A percentile compares a stretch with the other conserved stretches of the same genome.
Conservation (phyloP, 2,113 vertebrate genomes). For the Antechinus stuartii region DNA sequence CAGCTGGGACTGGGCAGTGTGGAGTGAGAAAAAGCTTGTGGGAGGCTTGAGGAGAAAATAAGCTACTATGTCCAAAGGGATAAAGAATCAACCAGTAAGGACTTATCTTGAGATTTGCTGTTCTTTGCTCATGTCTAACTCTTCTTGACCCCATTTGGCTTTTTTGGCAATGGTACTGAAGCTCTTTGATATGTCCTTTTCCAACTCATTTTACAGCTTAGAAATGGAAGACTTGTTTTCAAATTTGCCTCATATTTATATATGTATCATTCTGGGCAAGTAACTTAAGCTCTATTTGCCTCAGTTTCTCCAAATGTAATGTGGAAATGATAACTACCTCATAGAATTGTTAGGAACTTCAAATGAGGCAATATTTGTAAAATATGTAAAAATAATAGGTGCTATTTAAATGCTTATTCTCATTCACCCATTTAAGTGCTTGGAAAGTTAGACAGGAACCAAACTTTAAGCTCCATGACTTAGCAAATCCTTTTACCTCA, state of each 20-base stretch:
- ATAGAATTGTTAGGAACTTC: not conserved
- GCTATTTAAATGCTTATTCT: not conserved
- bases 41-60: not conserved
- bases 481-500: not conserved
- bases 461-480: not conserved
- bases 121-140: not conserved
- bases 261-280: not conserved
- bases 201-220: too few relatives aligned
- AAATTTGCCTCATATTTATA: not conserved
- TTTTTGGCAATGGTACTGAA: not conserved
- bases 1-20: not conserved
- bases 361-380: not conserved
- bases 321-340: not conserved
- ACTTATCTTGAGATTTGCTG: not conserved
- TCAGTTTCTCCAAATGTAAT: not conserved
- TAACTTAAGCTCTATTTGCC: not conserved
- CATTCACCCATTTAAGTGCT: not conserved
- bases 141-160: not conserved
- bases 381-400: not conserved
- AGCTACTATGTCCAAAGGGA: not conserved
- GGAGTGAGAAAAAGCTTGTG: not conserved
- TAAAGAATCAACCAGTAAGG: not conserved
- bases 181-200: not conserved
- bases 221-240: not conserved
- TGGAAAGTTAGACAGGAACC: not conserved